Evolutionary conservation across 2,888 invertebrate genomes (phyloP).

Genomic region (Scaptomyza caliginosa): DNA sequence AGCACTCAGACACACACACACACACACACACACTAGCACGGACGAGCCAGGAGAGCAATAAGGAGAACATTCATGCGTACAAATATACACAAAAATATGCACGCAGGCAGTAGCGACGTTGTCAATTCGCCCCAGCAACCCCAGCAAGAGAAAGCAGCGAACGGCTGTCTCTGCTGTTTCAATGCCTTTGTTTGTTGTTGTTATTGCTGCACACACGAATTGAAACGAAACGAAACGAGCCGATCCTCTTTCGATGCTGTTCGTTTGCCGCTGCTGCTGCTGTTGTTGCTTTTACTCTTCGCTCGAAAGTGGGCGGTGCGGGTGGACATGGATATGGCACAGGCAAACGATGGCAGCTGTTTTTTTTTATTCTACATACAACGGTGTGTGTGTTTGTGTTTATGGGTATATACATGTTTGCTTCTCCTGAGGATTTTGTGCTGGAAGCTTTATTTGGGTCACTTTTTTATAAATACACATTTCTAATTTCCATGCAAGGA

Average conservation of each 20-base stretch:
- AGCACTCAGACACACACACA: slow-evolving; percentile 28
- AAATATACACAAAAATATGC: slow-evolving; percentile 48
- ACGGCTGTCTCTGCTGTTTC: slow-evolving; percentile 20
- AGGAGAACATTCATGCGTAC: slow-evolving; percentile 60
- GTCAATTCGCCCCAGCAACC: slow-evolving; percentile 40
- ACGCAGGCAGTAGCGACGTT: slow-evolving; percentile 41
- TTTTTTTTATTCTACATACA: slow-evolving; percentile 10
- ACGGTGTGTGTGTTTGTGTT: not conserved
- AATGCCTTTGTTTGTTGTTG: slow-evolving; percentile 46
- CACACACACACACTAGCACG: slow-evolving; percentile 13
- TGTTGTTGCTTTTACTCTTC: slow-evolving; percentile 9
- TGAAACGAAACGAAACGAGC: slow-evolving; percentile 5
- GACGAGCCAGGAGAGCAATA: slow-evolving; percentile 71
- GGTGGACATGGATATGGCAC: slow-evolving; percentile 50
- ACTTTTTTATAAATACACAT: slow-evolving; percentile 72
- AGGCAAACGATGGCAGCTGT: slow-evolving; percentile 37
- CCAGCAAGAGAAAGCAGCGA: slow-evolving; percentile 71
- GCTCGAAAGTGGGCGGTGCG: slow-evolving; percentile 45
- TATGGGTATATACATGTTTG: not conserved
- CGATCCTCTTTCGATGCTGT: slow-evolving; percentile 40
- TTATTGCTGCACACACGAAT: slow-evolving; percentile 33
- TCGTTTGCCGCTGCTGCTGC: slow-evolving; percentile 8
- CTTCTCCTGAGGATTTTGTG: slow-evolving; percentile 48
- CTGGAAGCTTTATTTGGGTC: slow-evolving; percentile 66
- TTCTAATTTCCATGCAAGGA: slow-evolving; percentile 67